Evolutionary conservation across 2,888 invertebrate genomes (phyloP).

Genomic region (Leptopilina syphax): DNA sequence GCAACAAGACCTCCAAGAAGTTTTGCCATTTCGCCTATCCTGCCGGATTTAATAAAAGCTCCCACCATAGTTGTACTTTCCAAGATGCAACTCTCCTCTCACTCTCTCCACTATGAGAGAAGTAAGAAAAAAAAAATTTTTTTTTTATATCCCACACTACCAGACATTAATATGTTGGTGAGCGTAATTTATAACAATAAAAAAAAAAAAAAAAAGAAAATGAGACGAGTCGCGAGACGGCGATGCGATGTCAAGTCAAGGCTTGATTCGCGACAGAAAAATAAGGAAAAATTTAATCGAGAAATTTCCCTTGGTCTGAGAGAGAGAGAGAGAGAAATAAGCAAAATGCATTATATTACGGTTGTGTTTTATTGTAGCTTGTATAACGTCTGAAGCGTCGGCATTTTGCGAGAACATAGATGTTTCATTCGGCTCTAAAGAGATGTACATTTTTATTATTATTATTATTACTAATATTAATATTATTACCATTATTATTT

Average conservation of each 20-base stretch:
- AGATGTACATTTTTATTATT: background rate
- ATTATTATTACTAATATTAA: too few species aligned
- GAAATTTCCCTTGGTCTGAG: background rate
- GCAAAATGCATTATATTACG: conserved; percentile 16
- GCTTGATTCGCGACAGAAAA: conserved; percentile 17
- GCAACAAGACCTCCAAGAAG: conserved; percentile 54
- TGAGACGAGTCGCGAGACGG: background rate
- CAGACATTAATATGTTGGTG: conserved; percentile 16
- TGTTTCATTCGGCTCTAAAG: background rate
- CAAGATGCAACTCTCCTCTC: conserved; percentile 11
- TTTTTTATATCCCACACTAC: conserved; percentile 22
- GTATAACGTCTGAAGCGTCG: background rate
- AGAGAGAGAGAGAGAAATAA: too few species aligned
- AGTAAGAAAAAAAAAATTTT: background rate
- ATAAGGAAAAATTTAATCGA: conserved; percentile 29
- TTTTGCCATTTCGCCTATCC: conserved; percentile 68
- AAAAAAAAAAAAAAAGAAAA: background rate
- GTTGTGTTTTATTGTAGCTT: conserved; percentile 8
- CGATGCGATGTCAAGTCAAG: background rate
- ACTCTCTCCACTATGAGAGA: background rate
- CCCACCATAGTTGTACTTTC: conserved; percentile 29
- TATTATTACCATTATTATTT: too few species aligned
- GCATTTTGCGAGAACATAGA: background rate
- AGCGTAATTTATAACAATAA: conserved; percentile 23
- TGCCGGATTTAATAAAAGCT: conserved; percentile 70